These are phyloP conservation scores for Cromileptes altivelis DNA, from an alignment of 2,113 vertebrate genomes.

Conservation along the genomic window DNA sequence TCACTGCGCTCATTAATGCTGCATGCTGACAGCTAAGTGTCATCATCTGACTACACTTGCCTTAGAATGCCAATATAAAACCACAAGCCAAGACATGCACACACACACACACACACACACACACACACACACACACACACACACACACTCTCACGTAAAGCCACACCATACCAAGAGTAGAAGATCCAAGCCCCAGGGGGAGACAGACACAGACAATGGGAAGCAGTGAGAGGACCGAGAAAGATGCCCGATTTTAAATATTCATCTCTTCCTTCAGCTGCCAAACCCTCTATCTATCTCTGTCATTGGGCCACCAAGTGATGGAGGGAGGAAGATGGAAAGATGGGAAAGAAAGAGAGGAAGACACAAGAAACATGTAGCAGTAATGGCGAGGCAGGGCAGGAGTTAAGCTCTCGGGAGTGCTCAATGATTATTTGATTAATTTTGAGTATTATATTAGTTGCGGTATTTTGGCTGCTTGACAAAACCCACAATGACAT, in stretches of 20 bases:
- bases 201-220: constrained; percentile 63
- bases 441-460: constrained; percentile 46
- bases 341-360: constrained; percentile 7
- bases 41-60: constrained; percentile 74
- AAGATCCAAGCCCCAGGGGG: constrained; percentile 60
- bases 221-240: constrained; percentile 63
- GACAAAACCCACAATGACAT: constrained; percentile 62
- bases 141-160: constrained; percentile 24
- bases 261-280: constrained; percentile 76
- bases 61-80: constrained; percentile 74
- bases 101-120: constrained; percentile 32
- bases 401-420: constrained; percentile 30
- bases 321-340: constrained; percentile 40
- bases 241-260: constrained; percentile 75
- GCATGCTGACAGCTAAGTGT: constrained; percentile 81
- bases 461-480: constrained; percentile 35
- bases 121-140: constrained; percentile 19
- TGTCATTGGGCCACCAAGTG: constrained; percentile 49
- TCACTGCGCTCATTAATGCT: constrained; percentile 80
- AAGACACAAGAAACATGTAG: constrained; percentile 13
- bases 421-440: constrained; percentile 54
- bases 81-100: constrained; percentile 63
- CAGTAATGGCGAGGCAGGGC: constrained; percentile 38
- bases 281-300: constrained; percentile 69
- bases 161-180: constrained; percentile 50